These are phyloP conservation scores for Trypoxylus dichotomus DNA, from an alignment of 1,140 invertebrate species.

Conservation along the genomic window DNA sequence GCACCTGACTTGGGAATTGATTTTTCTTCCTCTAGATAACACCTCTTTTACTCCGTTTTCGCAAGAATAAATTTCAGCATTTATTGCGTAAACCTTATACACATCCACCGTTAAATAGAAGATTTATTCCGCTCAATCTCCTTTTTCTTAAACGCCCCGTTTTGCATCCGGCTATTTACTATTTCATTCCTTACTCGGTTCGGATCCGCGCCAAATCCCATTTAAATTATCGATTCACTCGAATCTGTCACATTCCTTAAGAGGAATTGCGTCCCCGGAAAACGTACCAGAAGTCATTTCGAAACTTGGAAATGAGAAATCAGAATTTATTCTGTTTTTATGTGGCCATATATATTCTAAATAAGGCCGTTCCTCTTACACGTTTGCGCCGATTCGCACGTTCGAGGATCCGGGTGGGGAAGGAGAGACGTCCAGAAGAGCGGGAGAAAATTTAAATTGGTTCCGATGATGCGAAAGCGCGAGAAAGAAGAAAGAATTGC, in stretches of 20 bases:
- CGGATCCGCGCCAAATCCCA: neutral
- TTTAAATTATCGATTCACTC: constrained; percentile 12
- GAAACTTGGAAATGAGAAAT: constrained; percentile 24
- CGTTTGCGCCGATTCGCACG: neutral
- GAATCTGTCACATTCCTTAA: constrained; percentile 4
- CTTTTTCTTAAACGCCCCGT: neutral
- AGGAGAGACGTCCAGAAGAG: neutral
- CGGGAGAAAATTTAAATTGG: constrained; percentile 4
- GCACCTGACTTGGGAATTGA: no score
- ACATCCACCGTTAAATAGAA: neutral
- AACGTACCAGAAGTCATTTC: constrained; percentile 23
- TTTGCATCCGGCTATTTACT: neutral
- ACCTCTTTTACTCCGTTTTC: no score
- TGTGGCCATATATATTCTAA: constrained; percentile 25
- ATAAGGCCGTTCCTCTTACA: neutral
- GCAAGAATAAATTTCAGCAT: no score
- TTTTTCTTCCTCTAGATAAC: no score
- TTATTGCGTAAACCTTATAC: no score
- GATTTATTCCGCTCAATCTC: neutral
- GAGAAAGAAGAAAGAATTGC: neutral
- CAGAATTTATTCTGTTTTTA: constrained; percentile 23
- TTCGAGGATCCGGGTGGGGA: neutral
- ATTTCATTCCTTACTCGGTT: neutral
- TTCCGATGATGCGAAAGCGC: neutral
- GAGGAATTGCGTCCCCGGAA: neutral